phyloP scores from a whole-genome alignment of 2,113 vertebrate genomes.

The Heterotilapia buettikoferi region DNA sequence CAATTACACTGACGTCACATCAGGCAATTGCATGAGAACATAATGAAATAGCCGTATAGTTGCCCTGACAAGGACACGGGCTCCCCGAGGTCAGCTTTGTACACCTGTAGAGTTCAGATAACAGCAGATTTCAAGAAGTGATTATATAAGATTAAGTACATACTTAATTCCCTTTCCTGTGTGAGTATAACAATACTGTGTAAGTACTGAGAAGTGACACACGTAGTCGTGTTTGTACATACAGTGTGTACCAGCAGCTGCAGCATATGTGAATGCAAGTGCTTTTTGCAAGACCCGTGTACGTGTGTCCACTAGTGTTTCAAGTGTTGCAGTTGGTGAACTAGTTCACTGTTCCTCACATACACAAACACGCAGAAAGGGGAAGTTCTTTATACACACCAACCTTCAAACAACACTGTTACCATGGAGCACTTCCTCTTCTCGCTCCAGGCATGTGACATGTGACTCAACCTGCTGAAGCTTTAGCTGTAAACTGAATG shows the following conservation, averaged over 20 bases:
- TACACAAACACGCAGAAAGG: conserved; percentile 42
- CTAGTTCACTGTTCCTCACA: conserved; percentile 14
- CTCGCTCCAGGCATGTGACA: conserved; percentile 39
- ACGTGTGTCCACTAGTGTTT: background rate
- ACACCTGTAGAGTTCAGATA: background rate
- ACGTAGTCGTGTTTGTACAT: background rate
- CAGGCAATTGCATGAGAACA: background rate
- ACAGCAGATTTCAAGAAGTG: background rate
- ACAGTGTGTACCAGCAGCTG: background rate
- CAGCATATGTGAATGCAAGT: background rate
- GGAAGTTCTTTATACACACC: conserved; percentile 49
- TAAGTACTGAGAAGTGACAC: background rate
- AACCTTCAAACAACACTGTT: conserved; percentile 46
- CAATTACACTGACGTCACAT: background rate
- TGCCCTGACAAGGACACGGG: background rate
- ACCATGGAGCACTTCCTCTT: conserved; percentile 64
- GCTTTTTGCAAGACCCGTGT: background rate
- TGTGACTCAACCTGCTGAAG: conserved; percentile 23
- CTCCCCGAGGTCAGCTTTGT: background rate
- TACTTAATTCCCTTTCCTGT: background rate
- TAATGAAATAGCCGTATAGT: background rate
- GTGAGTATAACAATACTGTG: background rate
- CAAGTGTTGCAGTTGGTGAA: background rate
- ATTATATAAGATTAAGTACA: background rate
- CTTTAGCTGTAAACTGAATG: background rate